phyloP scores from a whole-genome alignment of 2,888 invertebrate species.

The Leucoma salicis region DNA sequence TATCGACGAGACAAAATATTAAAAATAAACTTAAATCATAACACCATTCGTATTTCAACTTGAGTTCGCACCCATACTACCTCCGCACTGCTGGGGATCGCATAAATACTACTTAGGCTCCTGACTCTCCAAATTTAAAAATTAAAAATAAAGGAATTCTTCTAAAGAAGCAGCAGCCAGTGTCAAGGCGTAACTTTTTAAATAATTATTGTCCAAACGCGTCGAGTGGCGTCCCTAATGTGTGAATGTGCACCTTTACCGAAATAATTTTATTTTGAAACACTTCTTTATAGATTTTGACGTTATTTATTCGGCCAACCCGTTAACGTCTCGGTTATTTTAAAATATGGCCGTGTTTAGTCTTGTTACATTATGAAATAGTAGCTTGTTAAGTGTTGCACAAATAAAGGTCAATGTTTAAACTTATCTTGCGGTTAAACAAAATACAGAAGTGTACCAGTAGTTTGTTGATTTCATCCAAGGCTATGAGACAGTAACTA shows the following conservation, averaged over 20 bases:
- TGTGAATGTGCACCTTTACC: constrained; percentile 59
- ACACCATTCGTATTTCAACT: constrained; percentile 32
- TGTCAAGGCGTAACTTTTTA: constrained; percentile 50
- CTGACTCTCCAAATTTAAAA: constrained; percentile 67
- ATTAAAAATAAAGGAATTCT: constrained; percentile 49
- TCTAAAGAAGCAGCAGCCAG: constrained; percentile 38
- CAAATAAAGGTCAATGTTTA: constrained; percentile 31
- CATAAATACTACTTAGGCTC: constrained; percentile 80
- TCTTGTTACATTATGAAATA: constrained; percentile 49
- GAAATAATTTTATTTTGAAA: constrained; percentile 75
- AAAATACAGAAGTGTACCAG: constrained; percentile 17
- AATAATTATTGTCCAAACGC: constrained; percentile 69
- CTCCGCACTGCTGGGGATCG: constrained; percentile 71
- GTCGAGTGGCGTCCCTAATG: constrained; percentile 77
- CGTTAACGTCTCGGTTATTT: constrained; percentile 36
- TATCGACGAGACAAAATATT: constrained; percentile 2
- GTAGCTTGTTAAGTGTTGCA: constrained; percentile 27
- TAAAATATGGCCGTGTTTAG: constrained; percentile 37
- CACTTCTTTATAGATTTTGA: constrained; percentile 69
- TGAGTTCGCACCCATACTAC: constrained; percentile 52
- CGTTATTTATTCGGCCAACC: constrained; percentile 68
- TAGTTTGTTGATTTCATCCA: constrained; percentile 8
- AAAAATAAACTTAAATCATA: constrained; percentile 25
- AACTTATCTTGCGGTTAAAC: constrained; percentile 26
- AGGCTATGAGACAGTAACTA: constrained; percentile 6